phyloP scores from a whole-genome alignment of 2,113 vertebrate genomes.

The Scortum barcoo region DNA sequence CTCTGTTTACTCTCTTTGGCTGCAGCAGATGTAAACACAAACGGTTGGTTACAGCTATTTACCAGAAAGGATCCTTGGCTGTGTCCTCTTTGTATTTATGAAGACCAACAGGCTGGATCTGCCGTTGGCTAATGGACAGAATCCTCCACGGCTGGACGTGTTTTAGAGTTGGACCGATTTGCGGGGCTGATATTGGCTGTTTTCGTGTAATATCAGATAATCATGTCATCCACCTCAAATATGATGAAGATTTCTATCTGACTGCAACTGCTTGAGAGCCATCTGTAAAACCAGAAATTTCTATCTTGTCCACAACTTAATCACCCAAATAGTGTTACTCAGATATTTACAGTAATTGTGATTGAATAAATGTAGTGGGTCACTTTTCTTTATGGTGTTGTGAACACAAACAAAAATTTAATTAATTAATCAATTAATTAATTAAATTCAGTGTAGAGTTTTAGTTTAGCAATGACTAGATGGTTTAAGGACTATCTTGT shows the following conservation, averaged over 20 bases:
- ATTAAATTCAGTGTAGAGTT: background rate
- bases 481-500: background rate
- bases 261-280: background rate
- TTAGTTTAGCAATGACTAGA: background rate
- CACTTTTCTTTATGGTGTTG: background rate
- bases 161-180: background rate
- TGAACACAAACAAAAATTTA: background rate
- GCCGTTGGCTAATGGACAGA: slow-evolving; percentile 45
- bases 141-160: slow-evolving; percentile 18
- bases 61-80: slow-evolving; percentile 55
- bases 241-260: background rate
- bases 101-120: slow-evolving; percentile 53
- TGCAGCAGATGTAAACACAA: slow-evolving; percentile 75
- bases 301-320: background rate
- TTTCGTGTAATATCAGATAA: background rate
- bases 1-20: slow-evolving; percentile 76
- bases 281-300: background rate
- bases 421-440: slow-evolving; percentile 4
- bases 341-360: background rate
- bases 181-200: background rate
- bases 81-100: slow-evolving; percentile 60
- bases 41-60: slow-evolving; percentile 67
- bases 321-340: background rate
- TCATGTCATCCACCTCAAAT: background rate
- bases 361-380: background rate